A percentile compares a stretch with the other conserved stretches of the same genome.
Evolutionary conservation across 2,113 vertebrate genomes (phyloP).

Genomic region (Carlito syrichta): DNA sequence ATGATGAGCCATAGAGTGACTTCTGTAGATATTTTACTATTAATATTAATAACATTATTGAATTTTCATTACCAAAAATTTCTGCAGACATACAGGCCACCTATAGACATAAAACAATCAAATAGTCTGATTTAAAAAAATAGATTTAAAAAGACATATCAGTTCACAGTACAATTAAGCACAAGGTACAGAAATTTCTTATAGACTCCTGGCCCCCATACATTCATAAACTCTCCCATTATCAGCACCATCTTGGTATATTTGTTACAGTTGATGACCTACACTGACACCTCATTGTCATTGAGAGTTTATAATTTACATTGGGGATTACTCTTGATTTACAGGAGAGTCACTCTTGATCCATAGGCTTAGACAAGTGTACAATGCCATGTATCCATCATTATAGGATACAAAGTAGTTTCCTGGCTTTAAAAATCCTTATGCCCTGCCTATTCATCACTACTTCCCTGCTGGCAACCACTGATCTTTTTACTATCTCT

Average conservation of each 20-base stretch:
- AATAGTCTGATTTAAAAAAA: neutral
- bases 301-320: neutral
- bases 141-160: neutral
- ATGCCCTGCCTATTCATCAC: neutral
- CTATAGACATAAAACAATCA: neutral
- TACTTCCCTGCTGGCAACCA: neutral
- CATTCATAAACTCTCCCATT: neutral
- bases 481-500: neutral
- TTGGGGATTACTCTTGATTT: neutral
- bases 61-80: neutral
- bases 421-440: neutral
- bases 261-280: neutral
- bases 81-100: neutral
- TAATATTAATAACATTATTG: neutral
- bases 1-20: neutral
- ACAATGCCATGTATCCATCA: neutral
- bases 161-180: neutral
- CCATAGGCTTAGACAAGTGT: neutral
- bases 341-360: too few relatives aligned
- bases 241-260: neutral
- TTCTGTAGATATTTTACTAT: neutral
- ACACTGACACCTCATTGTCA: neutral
- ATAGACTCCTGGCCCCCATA: neutral
- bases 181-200: neutral
- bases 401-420: neutral